A percentile compares a stretch with the other conserved stretches of the same genome.
Evolutionary conservation across 2,888 invertebrate species (phyloP).

Genomic region (Drosophila stalkeri): DNA sequence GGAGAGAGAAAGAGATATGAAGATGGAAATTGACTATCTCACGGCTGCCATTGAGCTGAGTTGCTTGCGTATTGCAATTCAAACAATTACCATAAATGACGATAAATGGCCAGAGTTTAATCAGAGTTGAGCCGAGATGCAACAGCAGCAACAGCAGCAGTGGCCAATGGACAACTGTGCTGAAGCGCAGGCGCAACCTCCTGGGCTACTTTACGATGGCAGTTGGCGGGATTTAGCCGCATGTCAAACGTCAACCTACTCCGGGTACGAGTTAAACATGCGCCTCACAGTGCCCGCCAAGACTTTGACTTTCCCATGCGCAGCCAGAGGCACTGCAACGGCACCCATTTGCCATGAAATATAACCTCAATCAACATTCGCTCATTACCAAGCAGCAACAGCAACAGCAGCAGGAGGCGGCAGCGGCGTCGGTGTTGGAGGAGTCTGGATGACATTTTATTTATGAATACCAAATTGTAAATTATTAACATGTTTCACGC

Average conservation of each 20-base stretch:
- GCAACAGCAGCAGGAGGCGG: neutral
- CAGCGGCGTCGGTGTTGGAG: slow-evolving; percentile 45
- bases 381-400: slow-evolving; percentile 68
- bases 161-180: slow-evolving; percentile 11
- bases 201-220: slow-evolving; percentile 39
- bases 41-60: slow-evolving; percentile 41
- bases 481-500: slow-evolving; percentile 85
- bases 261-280: slow-evolving; percentile 38
- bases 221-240: slow-evolving; percentile 57
- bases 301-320: slow-evolving; percentile 63
- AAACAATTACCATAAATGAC: slow-evolving; percentile 79
- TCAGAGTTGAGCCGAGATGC: slow-evolving; percentile 55
- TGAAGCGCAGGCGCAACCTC: slow-evolving; percentile 54
- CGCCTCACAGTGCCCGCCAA: slow-evolving; percentile 35
- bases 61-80: slow-evolving; percentile 54
- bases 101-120: slow-evolving; percentile 73
- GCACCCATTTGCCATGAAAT: slow-evolving; percentile 81
- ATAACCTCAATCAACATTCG: slow-evolving; percentile 84
- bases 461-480: slow-evolving; percentile 86
- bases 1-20: neutral
- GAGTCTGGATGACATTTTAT: slow-evolving; percentile 82
- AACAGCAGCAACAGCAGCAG: slow-evolving; percentile 8
- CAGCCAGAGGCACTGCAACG: slow-evolving; percentile 30
- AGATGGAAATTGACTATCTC: slow-evolving; percentile 6
- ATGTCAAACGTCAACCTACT: slow-evolving; percentile 75